Conservation (phyloP, 2,888 invertebrate genomes). For the Conchocele bisecta region DNA sequence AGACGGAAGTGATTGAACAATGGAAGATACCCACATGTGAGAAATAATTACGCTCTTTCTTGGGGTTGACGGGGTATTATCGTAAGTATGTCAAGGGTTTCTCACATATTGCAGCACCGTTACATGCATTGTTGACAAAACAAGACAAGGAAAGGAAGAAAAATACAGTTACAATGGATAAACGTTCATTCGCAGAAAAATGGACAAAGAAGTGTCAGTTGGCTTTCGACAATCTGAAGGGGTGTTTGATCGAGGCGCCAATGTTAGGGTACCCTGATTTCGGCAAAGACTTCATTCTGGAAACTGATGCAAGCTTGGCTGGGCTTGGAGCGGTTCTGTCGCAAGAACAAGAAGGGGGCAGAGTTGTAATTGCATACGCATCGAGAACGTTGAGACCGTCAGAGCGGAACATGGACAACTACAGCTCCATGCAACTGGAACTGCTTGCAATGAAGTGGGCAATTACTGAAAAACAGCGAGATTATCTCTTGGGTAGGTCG, state of each 20-base stretch:
- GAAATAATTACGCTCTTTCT: not conserved
- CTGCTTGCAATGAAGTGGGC: constrained; percentile 52
- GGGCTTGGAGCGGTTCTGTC: constrained; percentile 52
- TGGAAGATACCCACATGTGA: constrained; percentile 19
- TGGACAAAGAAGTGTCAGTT: constrained; percentile 27
- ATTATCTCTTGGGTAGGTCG: constrained; percentile 35
- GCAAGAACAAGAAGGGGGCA: constrained; percentile 36
- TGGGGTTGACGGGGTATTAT: constrained; percentile 14
- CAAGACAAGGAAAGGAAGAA: not conserved
- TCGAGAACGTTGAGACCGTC: constrained; percentile 37
- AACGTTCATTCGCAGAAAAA: not conserved
- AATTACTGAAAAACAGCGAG: constrained; percentile 47
- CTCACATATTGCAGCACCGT: not conserved
- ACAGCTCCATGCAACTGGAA: constrained; percentile 53
- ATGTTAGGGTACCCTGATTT: constrained; percentile 54
- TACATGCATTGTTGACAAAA: not conserved
- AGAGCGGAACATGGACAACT: constrained; percentile 51
- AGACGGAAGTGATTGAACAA: constrained; percentile 25
- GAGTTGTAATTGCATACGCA: constrained; percentile 51
- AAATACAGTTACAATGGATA: not conserved
- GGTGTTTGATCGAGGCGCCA: constrained; percentile 21
- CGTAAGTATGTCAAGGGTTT: not conserved
- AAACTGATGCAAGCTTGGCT: constrained; percentile 49
- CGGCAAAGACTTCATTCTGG: constrained; percentile 41
- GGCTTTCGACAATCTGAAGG: constrained; percentile 41